Conservation (phyloP, 2,888 invertebrate genomes). For the Ophion slaviceki region DNA sequence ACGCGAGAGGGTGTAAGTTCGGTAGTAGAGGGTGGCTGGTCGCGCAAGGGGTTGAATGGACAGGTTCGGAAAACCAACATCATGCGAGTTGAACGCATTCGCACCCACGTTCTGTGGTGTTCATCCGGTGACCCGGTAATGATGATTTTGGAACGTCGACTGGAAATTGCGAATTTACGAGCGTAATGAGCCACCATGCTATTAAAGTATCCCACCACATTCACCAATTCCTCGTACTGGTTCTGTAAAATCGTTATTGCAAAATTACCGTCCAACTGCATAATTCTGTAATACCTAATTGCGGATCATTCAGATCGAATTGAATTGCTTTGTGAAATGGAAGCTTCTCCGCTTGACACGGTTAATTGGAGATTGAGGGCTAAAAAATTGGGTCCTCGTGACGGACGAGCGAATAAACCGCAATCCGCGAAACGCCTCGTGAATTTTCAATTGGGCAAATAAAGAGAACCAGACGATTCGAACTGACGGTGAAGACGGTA, state of each 20-base stretch:
- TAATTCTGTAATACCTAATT: constrained; percentile 4
- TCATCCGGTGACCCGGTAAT: constrained; percentile 31
- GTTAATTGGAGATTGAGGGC: too few relatives aligned
- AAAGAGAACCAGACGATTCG: too few relatives aligned
- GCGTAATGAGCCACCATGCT: not conserved
- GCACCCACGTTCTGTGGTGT: constrained; percentile 40
- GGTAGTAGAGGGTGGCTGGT: not conserved
- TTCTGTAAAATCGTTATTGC: not conserved
- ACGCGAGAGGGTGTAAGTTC: not conserved
- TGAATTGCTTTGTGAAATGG: not conserved
- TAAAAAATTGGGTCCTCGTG: too few relatives aligned
- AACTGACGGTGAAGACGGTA: too few relatives aligned
- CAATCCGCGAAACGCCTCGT: too few relatives aligned
- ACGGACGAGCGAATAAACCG: too few relatives aligned
- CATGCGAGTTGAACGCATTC: constrained; percentile 11
- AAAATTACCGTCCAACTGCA: not conserved
- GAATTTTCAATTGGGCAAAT: too few relatives aligned
- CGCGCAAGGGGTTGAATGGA: constrained; percentile 4
- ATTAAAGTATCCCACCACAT: not conserved
- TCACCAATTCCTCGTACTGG: not conserved
- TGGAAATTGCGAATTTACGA: constrained; percentile 50
- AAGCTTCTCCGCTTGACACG: not conserved
- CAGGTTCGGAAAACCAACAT: constrained; percentile 46
- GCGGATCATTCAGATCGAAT: not conserved
- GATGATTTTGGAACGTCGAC: constrained; percentile 37